phyloP scores from a whole-genome alignment of 2,888 invertebrate species.

The Melanchra persicariae region DNA sequence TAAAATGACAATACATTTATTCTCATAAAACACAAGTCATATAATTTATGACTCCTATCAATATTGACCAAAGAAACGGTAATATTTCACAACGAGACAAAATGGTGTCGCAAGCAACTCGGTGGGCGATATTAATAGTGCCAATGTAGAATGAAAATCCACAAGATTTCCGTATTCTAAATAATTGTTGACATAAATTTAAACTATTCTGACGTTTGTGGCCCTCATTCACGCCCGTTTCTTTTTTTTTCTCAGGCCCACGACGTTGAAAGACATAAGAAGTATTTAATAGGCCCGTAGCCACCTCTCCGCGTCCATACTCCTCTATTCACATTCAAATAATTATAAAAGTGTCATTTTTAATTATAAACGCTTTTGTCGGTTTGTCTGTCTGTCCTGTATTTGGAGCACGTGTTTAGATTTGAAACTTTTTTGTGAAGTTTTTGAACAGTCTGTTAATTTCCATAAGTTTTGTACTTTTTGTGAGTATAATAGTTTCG shows the following conservation, averaged over 20 bases:
- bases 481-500: slow-evolving; percentile 44
- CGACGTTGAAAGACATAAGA: slow-evolving; percentile 66
- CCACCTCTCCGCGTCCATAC: slow-evolving; percentile 67
- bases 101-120: slow-evolving; percentile 52
- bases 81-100: slow-evolving; percentile 62
- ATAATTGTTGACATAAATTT: slow-evolving; percentile 81
- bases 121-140: slow-evolving; percentile 75
- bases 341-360: slow-evolving; percentile 86
- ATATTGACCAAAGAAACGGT: slow-evolving; percentile 48
- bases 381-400: slow-evolving; percentile 78
- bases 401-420: slow-evolving; percentile 67
- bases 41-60: slow-evolving; percentile 52
- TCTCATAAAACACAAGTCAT: slow-evolving; percentile 12
- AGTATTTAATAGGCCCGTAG: slow-evolving; percentile 74
- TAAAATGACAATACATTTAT: slow-evolving; percentile 22
- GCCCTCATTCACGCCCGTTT: slow-evolving; percentile 72
- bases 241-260: slow-evolving; percentile 62
- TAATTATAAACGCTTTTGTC: slow-evolving; percentile 84
- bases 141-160: slow-evolving; percentile 73
- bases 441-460: slow-evolving; percentile 50
- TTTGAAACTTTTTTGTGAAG: slow-evolving; percentile 39
- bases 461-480: slow-evolving; percentile 57
- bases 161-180: slow-evolving; percentile 76
- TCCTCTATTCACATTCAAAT: slow-evolving; percentile 74
- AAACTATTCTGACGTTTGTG: slow-evolving; percentile 79